Evolutionary conservation across 2,797 vertebrate species (phyloP), one percentile per base, ranked within the genome.

Genomic region (Aldrovandia affinis): DNA sequence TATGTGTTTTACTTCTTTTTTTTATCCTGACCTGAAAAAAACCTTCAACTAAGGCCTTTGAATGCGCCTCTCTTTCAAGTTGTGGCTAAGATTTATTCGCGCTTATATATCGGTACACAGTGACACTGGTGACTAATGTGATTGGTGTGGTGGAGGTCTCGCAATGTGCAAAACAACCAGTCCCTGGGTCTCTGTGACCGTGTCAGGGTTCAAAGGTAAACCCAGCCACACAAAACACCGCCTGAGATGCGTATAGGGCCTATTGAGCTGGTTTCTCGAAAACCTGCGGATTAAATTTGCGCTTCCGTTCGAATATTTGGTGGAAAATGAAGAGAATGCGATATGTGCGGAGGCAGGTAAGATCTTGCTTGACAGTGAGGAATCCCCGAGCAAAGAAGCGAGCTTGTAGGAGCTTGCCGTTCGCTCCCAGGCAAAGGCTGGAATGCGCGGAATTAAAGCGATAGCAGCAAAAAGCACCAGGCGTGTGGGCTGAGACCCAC

Each of bases 321-420:
- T 39, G 77, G 54, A 52, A 65, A 77, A 75, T 4, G 33, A 22
- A 50, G 63, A 28, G 44, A 83, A 50, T 68, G 85, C 42, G 57
- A 78, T 77, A 50, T 77, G 57, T 91, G 90, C 89, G 89, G 86
- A 88, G 89, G 89, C 94, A 95, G 92, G 94, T 95, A 92, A 89
- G 87, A 89, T 93, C 94, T 92, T 94, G 94, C 86, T 88, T 86
- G 89, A 36, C 87, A 88, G 91, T 87, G 92, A 82, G 92, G 91
- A 93, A 93, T 94, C 92, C 92, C 89, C 89, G 89, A 92, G 94
- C 91, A 93, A 86, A 91, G 86, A 89, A 89, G 85, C 15, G 88
- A 90, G 93, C 96, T 89, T 96, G 96, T 94, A 93, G 89, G 86
- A 94, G 94, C 96, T 94, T 96, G 96, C 93, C 93, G 89, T 89